Base-by-base conservation (phyloP, 1,140 invertebrate genomes). In the Pteromalus puparum region DNA sequence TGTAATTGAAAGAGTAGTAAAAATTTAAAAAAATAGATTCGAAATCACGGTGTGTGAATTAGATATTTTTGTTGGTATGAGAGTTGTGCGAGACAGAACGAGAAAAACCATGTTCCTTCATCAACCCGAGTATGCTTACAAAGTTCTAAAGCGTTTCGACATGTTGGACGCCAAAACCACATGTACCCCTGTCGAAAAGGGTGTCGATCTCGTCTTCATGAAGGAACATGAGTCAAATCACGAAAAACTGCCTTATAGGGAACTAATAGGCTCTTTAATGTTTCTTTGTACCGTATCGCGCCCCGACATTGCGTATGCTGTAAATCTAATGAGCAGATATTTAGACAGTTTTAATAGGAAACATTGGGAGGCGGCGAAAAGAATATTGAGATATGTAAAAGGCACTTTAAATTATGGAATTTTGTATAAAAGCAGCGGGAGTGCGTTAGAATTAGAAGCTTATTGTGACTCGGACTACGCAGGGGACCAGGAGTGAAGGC, bases 291-390 rank as follows among this genome's bases (percentile, higher is more conserved):
- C 87, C 26, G 85, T 87, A 2, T 90, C 91, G 21, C 84, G 92
- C 48, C 91, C 91, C 13, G 92, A 94, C 84, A 89, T 93, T 28
- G 77, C 89, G 9, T 93, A 88, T 85, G 89, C 91, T n/a, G 90
- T 93, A 3, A 87, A 84, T 74, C 53, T 84, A 48, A 65, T 90
- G 18, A 90, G 88, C 73, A 87, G 89, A 79, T 92, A 88, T 86
- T 86, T 88, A 21, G 87, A 87, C 67, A 86, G 86, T 46, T 87
- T 83, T 34, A 6, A 34, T 5, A 34, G 30, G 6, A 34, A 34
- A 6, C 30, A 34, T 6, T 34, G 30, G 30, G 30, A 34, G 6
- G 30, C 30, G 3, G 30, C 30, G 30, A 34, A 34, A 6, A 34
- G 30, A 34, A 34, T 93, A 4, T 87, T 93, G 10, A 38, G 88